Evolutionary conservation across 64 coral and sea anemone species (phyloP).

Genomic region (Actinia tenebrosa): DNA sequence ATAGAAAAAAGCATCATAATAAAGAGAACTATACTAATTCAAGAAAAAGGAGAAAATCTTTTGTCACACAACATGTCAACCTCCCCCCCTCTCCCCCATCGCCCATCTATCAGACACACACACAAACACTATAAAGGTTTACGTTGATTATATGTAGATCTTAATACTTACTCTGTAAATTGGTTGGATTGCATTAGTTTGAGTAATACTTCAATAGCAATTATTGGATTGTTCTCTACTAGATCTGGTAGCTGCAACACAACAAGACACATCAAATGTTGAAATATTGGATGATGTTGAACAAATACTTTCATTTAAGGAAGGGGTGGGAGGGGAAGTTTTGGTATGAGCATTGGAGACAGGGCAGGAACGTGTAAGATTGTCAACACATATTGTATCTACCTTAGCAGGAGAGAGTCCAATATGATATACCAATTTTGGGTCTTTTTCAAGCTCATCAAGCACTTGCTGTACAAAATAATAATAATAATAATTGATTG

Average conservation of each 20-base stretch:
- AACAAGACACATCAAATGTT: background rate
- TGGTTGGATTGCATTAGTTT: constrained; percentile 99
- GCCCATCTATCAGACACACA: too few relatives aligned
- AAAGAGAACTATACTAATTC: background rate
- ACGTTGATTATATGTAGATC: too few relatives aligned
- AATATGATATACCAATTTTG: constrained; percentile 93
- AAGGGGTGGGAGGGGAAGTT: too few relatives aligned
- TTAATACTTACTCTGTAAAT: constrained; percentile 93
- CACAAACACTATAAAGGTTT: too few relatives aligned
- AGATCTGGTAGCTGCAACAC: constrained; percentile 78
- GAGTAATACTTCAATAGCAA: constrained; percentile 93
- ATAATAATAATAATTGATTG: too few relatives aligned
- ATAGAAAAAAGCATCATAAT: background rate
- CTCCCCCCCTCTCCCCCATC: too few relatives aligned
- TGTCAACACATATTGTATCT: background rate
- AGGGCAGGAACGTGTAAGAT: background rate
- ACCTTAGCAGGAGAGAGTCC: constrained; percentile 95
- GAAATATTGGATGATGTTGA: background rate
- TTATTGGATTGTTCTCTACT: constrained; percentile 95
- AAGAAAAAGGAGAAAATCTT: too few relatives aligned
- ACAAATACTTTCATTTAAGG: background rate
- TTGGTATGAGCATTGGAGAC: background rate
- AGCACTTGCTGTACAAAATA: constrained; percentile 67
- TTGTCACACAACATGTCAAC: too few relatives aligned
- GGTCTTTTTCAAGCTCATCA: constrained; percentile 91